Evolutionary conservation across 2,113 vertebrate species (phyloP).

Genomic region (Uria lomvia): DNA sequence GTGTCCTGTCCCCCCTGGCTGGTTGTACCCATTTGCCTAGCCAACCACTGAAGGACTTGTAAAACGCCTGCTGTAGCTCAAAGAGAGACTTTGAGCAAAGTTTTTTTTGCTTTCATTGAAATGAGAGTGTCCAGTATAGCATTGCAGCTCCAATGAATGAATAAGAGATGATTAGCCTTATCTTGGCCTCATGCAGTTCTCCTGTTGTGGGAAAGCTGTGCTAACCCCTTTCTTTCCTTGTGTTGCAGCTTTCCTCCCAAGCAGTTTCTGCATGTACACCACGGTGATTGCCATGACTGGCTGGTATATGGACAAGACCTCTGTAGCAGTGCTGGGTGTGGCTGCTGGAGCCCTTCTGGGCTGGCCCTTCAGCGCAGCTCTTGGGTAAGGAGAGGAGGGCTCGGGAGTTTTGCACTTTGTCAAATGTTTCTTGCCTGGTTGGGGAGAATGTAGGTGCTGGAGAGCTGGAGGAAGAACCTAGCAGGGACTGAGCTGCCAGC

Average conservation of each 20-base stretch:
- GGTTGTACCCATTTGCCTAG: neutral
- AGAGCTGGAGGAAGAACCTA: neutral
- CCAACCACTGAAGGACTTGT: neutral
- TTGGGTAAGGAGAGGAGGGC: conserved; percentile 81
- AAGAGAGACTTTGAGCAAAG: neutral
- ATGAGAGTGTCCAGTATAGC: neutral
- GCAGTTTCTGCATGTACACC: conserved; percentile 97
- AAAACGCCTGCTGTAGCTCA: neutral
- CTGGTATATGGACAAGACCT: conserved; percentile 92
- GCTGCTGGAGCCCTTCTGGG: conserved; percentile 89
- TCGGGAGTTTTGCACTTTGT: neutral
- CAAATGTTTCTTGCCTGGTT: neutral
- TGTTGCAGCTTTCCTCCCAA: conserved; percentile 89
- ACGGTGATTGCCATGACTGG: conserved; percentile 93
- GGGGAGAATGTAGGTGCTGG: neutral
- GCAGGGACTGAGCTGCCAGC: neutral
- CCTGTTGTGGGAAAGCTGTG: neutral
- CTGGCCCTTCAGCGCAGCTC: conserved; percentile 93
- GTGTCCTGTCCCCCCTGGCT: neutral
- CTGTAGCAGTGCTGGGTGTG: conserved; percentile 86
- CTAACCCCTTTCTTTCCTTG: neutral
- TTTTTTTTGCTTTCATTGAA: neutral
- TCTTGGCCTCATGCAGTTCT: neutral
- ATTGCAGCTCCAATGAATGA: neutral
- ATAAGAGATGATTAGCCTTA: neutral